phyloP scores from a whole-genome alignment of 2,888 invertebrate species.

The Synergus japonicus region DNA sequence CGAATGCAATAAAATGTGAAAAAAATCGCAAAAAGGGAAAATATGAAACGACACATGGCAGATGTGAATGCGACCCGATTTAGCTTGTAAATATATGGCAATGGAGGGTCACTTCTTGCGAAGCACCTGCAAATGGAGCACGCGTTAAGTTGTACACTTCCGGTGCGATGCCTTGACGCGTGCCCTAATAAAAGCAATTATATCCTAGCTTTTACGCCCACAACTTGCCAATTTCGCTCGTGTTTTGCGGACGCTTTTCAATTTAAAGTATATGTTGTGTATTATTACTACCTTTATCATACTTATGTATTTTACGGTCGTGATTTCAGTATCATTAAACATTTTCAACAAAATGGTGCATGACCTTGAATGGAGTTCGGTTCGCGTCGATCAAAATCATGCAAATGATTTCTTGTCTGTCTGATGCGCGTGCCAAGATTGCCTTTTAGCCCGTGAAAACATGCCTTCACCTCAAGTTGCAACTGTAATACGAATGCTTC shows the following conservation, averaged over 20 bases:
- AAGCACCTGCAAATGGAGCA: constrained; percentile 63
- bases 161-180: constrained; percentile 64
- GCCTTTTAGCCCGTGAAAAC: constrained; percentile 17
- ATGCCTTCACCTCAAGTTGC: constrained; percentile 9
- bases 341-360: not conserved
- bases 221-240: constrained; percentile 51
- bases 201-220: constrained; percentile 59
- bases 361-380: not conserved
- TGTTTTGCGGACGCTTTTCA: constrained; percentile 45
- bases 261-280: not conserved
- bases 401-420: constrained; percentile 22
- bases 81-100: constrained; percentile 6
- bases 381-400: constrained; percentile 5
- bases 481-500: constrained; percentile 30
- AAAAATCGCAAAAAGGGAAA: not conserved
- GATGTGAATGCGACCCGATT: not conserved
- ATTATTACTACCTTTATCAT: no score
- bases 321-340: no score
- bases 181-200: constrained; percentile 67
- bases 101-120: constrained; percentile 48
- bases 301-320: no score
- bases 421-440: constrained; percentile 26
- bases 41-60: not conserved
- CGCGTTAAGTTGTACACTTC: constrained; percentile 64
- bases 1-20: not conserved